phyloP scores from a whole-genome alignment of 2,113 vertebrate species.

The Odocoileus hemionus region DNA sequence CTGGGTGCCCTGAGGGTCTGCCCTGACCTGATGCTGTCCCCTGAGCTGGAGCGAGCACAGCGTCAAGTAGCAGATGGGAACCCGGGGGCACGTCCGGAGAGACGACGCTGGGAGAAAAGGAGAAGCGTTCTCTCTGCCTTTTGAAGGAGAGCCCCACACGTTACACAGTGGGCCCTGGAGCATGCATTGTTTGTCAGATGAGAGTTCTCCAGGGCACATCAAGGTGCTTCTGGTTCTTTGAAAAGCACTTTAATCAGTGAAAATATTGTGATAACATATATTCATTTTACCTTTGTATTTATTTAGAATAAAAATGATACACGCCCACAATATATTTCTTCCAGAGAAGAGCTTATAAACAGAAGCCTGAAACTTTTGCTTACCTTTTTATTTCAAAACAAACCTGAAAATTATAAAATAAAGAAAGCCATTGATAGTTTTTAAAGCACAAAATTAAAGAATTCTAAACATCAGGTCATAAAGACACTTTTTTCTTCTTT shows the following conservation, averaged over 20 bases:
- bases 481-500: not conserved
- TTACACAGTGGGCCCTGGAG: not conserved
- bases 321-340: not conserved
- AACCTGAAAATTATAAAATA: constrained; percentile 2
- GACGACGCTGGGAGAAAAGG: not conserved
- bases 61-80: not conserved
- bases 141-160: fast-evolving
- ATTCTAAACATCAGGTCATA: not conserved
- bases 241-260: not conserved
- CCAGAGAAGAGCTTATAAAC: not conserved
- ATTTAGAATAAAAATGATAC: constrained; percentile 19
- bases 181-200: not conserved
- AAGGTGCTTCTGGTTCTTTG: not conserved
- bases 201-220: not conserved
- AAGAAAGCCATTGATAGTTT: not conserved
- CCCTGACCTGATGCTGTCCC: not conserved
- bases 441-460: not conserved
- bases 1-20: not conserved
- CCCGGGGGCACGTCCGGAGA: fast-evolving
- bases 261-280: not conserved
- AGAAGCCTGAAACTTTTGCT: not conserved
- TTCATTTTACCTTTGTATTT: constrained; percentile 14
- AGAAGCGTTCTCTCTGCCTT: not conserved
- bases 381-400: not conserved
- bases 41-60: fast-evolving